Evolutionary conservation across 2,888 invertebrate species (phyloP), one percentile per base, ranked within the genome.

Genomic region (Alitta virens): DNA sequence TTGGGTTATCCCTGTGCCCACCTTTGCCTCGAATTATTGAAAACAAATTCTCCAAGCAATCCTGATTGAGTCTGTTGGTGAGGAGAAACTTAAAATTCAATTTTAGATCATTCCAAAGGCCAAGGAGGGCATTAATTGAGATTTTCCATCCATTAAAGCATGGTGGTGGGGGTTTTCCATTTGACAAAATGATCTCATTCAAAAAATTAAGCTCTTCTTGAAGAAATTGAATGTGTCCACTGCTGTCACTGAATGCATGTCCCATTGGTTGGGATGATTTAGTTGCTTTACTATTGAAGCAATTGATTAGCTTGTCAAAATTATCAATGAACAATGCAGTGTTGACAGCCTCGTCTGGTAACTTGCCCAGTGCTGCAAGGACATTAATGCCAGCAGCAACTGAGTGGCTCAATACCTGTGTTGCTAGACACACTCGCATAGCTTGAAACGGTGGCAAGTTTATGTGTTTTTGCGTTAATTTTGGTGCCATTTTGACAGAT

Each of bases 321-420:
- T 16, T 38, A 16, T 59, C 60, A 7, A 60, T 3, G 51, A 63
- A 63, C 40, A n/a, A 24, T 9, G 63, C 60, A 2, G 63, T 63
- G 43, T 40, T 38, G 5, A 40, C 18, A n/a, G 60, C 60, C 27
- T 60, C 55, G 1, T 12, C 25, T 38, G 60, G 55, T 16, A 26
- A 23, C 14, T 49, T 49, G 3, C 23, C 33, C 33, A 33, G 33
- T n/a, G 5, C 7, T 21, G 49, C 23, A 9, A 49, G 16, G 3
- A 46, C 26, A 14, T 25, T n/a, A 7, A 63, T 49, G 1, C 63
- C 63, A 12, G 42, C 54, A n/a, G 63, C 59, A 9, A 63, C 55
- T 9, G 63, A 63, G 33, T 60, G 59, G 24, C 59, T 63, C 21
- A 60, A 26, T 18, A 60, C 54, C 26, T 60, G 63, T 14, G 63